Base-by-base conservation (phyloP, 1,140 invertebrate species). In the Tetramorium alpestre region DNA sequence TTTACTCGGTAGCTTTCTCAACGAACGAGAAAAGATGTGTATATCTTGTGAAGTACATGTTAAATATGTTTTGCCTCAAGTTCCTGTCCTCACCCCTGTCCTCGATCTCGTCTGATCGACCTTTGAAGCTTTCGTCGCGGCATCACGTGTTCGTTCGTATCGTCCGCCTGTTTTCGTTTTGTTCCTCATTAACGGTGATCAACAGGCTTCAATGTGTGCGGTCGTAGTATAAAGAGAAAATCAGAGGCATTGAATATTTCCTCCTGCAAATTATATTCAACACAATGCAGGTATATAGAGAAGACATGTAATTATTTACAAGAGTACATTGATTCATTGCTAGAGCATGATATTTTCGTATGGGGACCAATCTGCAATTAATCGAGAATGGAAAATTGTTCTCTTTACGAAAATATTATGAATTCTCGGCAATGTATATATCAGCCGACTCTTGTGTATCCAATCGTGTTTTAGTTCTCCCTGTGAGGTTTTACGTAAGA, bases 161-260 rank as follows among this genome's bases (percentile, higher is more conserved):
- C 58, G 69, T 84, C 69, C 33, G 38, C 13, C 13, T 38, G 6
- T 82, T 82, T 73, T 75, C 69, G 54, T 75, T 84, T 25, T 18
- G 25, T 22, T 73, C 38, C 11, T 82, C 51, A 49, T 75, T 75
- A 73, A 82, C n/a, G 25, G 25, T 33, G 58, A 82, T 81, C 8
- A 78, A 25, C 58, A 16, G 75, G 38, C 18, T 5, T 78, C 11
- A 69, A 56, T 81, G 64, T 69, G 44, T 70, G 78, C 25, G 58
- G 51, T 80, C 33, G 16, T 44, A 44, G 16, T 44, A 44, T 51
- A 47, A 18, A 60, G 11, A 77, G 44, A 70, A 70, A 38, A 65
- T 3, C 47, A 25, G 16, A 72, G 25, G 18, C 33, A 10, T 8
- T 67, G 22, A 56, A 56, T 41, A 67, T 67, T 67, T 38, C 18